A percentile compares a stretch with the other conserved stretches of the same genome.
Evolutionary conservation across 2,797 vertebrate species (phyloP).

Genomic region (Sebastes vulpes): DNA sequence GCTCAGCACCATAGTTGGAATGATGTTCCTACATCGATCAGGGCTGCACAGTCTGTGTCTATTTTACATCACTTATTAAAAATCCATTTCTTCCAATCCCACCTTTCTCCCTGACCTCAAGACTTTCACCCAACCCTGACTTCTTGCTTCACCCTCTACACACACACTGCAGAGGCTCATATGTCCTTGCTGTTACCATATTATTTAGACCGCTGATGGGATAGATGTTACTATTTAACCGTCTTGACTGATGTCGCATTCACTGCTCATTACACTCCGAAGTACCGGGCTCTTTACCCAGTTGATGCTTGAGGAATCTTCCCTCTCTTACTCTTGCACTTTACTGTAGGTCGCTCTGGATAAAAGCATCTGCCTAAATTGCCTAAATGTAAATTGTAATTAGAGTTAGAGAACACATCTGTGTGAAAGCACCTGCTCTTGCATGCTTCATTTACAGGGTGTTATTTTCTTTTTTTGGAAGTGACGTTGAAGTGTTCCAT

Average conservation of each 20-base stretch:
- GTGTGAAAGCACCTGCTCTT: not conserved
- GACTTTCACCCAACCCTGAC: not conserved
- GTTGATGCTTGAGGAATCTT: constrained; percentile 13
- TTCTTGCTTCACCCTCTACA: not conserved
- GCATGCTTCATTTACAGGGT: not conserved
- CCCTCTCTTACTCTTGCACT: not conserved
- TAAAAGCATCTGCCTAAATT: constrained; percentile 9
- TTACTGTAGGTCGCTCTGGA: not conserved
- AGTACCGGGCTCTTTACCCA: constrained; percentile 1
- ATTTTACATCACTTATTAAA: not conserved
- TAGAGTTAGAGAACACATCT: constrained; percentile 3
- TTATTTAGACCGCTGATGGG: not conserved
- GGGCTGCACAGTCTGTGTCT: not conserved
- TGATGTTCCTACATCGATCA: not conserved
- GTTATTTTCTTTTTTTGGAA: not conserved
- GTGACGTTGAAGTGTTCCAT: not conserved
- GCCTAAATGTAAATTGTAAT: constrained; percentile 13
- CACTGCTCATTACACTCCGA: not conserved
- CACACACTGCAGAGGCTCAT: not conserved
- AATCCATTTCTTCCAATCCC: not conserved
- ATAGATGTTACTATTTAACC: constrained; percentile 9
- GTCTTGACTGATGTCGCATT: constrained; percentile 2
- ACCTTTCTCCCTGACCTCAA: not conserved
- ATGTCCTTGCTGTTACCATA: not conserved
- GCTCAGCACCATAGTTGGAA: not conserved